Conservation (phyloP, 1,140 invertebrate genomes). For the honey bee (Apis mellifera) region Amel_HAv3.1 CM009932.2:7846001-7846500, state of each 20-base stretch:
- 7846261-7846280: constrained; percentile 42
- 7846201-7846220: constrained; percentile 62
- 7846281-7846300: not conserved
- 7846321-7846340: constrained; percentile 4
- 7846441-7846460: constrained; percentile 68
- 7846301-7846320: not conserved
- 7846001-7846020: constrained; percentile 33
- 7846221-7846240: not conserved
- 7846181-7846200: constrained; percentile 72
- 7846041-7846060: not conserved
- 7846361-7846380: constrained; percentile 13
- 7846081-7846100: not conserved
- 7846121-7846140: constrained; percentile 68
- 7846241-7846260: constrained; percentile 19
- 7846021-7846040: no score
- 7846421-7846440: constrained; percentile 55
- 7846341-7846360: constrained; percentile 44
- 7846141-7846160: constrained; percentile 70
- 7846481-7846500: constrained; percentile 20
- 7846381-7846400: not conserved
- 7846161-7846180: constrained; percentile 70
- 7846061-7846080: not conserved
- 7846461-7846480: constrained; percentile 56
- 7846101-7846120: constrained; percentile 60
- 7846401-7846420: constrained; percentile 17